These are phyloP conservation scores for Subanguina moxae DNA, from an alignment of 1,140 invertebrate species.

Conservation along the genomic window DNA sequence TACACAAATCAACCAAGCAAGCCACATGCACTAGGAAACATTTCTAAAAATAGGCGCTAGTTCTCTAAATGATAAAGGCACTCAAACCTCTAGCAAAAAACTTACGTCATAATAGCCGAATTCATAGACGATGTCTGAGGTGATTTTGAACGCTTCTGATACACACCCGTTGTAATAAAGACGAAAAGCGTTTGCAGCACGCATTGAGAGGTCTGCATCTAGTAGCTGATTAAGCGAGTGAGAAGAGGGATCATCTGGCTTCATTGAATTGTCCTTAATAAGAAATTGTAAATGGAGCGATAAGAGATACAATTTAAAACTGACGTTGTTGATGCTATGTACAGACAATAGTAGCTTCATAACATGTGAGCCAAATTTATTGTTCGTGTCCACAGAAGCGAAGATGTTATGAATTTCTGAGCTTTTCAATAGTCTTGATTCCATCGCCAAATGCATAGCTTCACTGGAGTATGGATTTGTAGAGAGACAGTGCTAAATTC, in stretches of 20 bases:
- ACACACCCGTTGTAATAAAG: slow-evolving; percentile 32
- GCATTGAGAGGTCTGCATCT: slow-evolving; percentile 33
- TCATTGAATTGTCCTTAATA: slow-evolving; percentile 26
- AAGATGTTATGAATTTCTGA: slow-evolving; percentile 24
- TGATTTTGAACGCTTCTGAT: slow-evolving; percentile 41
- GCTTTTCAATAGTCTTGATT: slow-evolving; percentile 24
- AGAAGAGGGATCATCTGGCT: not conserved
- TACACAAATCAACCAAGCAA: slow-evolving; percentile 38
- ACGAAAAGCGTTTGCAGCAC: slow-evolving; percentile 35
- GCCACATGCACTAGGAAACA: slow-evolving; percentile 44
- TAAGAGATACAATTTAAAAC: not conserved
- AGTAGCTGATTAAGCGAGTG: slow-evolving; percentile 11
- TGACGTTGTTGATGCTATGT: slow-evolving; percentile 19
- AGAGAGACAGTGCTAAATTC: slow-evolving; percentile 24
- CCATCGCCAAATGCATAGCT: slow-evolving; percentile 37
- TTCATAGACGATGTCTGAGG: slow-evolving; percentile 37
- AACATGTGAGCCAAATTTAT: slow-evolving; percentile 18
- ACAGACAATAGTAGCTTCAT: slow-evolving; percentile 34
- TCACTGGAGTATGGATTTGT: slow-evolving; percentile 38
- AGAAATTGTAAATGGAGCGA: slow-evolving; percentile 5
- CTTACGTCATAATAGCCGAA: slow-evolving; percentile 42
- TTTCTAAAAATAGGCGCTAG: slow-evolving; percentile 35
- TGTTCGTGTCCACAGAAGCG: slow-evolving; percentile 9
- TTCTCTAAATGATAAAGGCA: too few relatives aligned
- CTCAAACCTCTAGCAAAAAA: too few relatives aligned